Evolutionary conservation across 2,113 vertebrate species (phyloP).

Genomic region (Calcarius ornatus): DNA sequence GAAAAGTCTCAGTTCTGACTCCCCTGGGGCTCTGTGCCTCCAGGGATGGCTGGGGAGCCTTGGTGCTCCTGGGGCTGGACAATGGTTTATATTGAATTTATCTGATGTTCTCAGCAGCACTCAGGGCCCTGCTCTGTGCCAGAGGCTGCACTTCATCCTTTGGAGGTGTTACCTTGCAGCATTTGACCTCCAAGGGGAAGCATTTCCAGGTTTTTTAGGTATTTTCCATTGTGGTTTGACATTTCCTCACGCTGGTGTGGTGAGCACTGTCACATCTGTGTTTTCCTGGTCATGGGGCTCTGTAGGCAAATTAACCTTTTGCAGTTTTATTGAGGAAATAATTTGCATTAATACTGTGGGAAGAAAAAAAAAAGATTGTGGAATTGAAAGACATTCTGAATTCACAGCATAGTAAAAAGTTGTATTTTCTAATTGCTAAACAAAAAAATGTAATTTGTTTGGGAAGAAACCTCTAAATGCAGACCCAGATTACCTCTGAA

Average conservation of each 20-base stretch:
- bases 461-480: background rate
- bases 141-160: background rate
- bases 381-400: background rate
- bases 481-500: background rate
- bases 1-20: background rate
- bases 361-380: background rate
- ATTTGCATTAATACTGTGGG: background rate
- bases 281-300: background rate
- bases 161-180: background rate
- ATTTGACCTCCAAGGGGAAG: background rate
- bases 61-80: rapidly evolving
- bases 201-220: background rate
- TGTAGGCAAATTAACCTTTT: background rate
- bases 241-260: background rate
- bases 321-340: background rate
- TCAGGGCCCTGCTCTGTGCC: background rate
- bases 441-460: background rate
- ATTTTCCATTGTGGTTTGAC: background rate
- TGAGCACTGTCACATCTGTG: background rate
- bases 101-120: too few relatives aligned
- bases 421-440: background rate
- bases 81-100: rapidly evolving
- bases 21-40: background rate
- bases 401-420: background rate
- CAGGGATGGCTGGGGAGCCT: background rate